These are phyloP conservation scores for Brachystomella parvula DNA, from an alignment of 1,140 invertebrate species.

Conservation along the genomic window DNA sequence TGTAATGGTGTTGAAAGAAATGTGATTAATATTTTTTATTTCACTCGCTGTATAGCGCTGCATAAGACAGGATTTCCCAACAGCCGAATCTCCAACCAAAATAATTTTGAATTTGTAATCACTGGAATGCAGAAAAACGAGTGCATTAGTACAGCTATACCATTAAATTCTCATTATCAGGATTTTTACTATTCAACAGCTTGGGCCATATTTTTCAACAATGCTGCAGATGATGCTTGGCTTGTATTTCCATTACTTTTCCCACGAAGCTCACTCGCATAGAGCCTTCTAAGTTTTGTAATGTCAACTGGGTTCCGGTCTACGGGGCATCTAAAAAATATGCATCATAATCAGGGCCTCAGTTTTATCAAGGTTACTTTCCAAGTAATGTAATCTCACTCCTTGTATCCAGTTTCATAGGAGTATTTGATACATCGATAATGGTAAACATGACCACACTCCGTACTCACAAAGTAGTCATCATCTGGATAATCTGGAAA, in stretches of 20 bases:
- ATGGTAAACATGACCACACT: constrained; percentile 36
- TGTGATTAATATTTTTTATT: constrained; percentile 3
- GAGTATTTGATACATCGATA: constrained; percentile 28
- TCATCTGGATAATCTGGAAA: constrained; percentile 23
- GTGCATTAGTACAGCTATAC: not conserved
- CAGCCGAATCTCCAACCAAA: constrained; percentile 31
- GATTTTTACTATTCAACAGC: not conserved
- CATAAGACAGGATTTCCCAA: constrained; percentile 34
- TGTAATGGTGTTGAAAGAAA: too few species aligned
- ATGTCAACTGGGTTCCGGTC: constrained; percentile 22
- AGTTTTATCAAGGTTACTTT: not conserved
- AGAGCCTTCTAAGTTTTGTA: constrained; percentile 26
- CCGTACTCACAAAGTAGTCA: constrained; percentile 33
- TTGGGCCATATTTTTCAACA: constrained; percentile 1
- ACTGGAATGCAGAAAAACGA: constrained; percentile 18
- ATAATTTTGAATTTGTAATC: constrained; percentile 37
- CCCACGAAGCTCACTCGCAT: constrained; percentile 26
- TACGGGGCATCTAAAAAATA: constrained; percentile 31
- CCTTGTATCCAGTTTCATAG: constrained; percentile 30
- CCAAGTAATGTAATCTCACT: constrained; percentile 17
- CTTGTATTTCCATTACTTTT: too few species aligned
- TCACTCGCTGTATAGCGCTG: constrained; percentile 28
- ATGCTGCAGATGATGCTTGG: too few species aligned
- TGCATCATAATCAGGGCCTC: not conserved
- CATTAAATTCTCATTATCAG: too few species aligned